These are phyloP conservation scores for Indri indri DNA, from an alignment of 2,113 vertebrate genomes.

Conservation along the genomic window DNA sequence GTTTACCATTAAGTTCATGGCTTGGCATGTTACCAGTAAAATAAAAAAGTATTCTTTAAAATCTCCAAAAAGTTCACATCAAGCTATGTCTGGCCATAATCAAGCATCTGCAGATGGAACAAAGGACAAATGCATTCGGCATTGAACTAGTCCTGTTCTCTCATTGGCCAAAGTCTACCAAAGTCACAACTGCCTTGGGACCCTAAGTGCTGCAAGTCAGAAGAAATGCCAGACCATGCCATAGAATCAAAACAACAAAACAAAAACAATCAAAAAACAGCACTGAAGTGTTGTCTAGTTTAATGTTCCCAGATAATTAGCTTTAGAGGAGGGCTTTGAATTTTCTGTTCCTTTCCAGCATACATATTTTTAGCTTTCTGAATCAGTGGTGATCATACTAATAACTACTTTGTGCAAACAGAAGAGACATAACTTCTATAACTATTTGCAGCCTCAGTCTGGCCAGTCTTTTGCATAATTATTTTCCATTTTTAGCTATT, in stretches of 20 bases:
- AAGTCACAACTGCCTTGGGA: neutral
- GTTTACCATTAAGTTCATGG: neutral
- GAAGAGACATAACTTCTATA: conserved; percentile 10
- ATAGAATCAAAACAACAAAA: neutral
- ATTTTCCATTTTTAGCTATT: neutral
- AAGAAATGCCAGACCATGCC: neutral
- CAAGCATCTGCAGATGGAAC: neutral
- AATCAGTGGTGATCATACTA: conserved; percentile 25
- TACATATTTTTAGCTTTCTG: conserved; percentile 43
- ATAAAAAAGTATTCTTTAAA: neutral
- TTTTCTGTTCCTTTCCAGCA: conserved; percentile 21
- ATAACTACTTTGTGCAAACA: conserved; percentile 32
- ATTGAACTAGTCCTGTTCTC: neutral
- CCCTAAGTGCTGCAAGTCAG: neutral
- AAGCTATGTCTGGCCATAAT: neutral
- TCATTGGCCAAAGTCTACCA: neutral
- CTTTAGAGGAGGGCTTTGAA: conserved; percentile 45
- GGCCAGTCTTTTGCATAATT: neutral
- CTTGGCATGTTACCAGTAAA: neutral
- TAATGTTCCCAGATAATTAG: conserved; percentile 62
- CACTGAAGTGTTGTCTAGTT: neutral
- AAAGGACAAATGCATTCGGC: neutral
- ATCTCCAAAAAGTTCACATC: neutral
- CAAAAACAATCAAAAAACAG: neutral
- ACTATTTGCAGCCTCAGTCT: neutral